phyloP scores from a whole-genome alignment of 2,113 vertebrate species.

The Galbula dea region DNA sequence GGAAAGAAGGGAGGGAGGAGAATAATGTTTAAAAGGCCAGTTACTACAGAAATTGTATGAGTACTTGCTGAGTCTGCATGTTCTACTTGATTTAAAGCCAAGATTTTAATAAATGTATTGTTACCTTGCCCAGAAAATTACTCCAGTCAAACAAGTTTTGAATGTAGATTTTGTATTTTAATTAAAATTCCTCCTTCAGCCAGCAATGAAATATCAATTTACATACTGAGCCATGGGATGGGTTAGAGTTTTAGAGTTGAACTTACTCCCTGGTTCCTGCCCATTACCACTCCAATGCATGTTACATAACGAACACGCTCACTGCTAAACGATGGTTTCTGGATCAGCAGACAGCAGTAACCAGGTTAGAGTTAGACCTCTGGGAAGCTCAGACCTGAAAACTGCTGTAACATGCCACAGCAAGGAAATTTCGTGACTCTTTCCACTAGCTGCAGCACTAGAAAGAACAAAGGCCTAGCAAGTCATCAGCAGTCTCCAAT shows the following conservation, averaged over 20 bases:
- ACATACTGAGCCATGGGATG: neutral
- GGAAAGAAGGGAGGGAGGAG: neutral
- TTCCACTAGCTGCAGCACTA: neutral
- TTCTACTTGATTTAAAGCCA: slow-evolving; percentile 26
- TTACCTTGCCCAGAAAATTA: slow-evolving; percentile 65
- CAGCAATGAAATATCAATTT: slow-evolving; percentile 30
- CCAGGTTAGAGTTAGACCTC: neutral
- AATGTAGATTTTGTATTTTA: slow-evolving; percentile 62
- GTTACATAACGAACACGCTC: neutral
- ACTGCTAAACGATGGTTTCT: neutral
- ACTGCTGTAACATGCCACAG: neutral
- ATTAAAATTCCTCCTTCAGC: slow-evolving; percentile 49
- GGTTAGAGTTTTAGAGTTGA: neutral
- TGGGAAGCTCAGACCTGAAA: neutral
- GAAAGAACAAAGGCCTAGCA: neutral
- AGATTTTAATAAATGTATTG: slow-evolving; percentile 51
- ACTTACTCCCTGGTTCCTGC: neutral
- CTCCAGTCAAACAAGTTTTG: slow-evolving; percentile 61
- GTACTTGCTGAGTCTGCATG: slow-evolving; percentile 53
- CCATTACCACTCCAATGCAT: neutral
- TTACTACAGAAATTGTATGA: neutral
- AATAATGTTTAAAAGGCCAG: neutral
- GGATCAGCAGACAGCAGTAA: neutral
- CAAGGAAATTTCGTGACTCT: neutral
- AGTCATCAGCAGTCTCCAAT: neutral